A percentile compares a stretch with the other conserved stretches of the same genome.
phyloP scores from a whole-genome alignment of 2,113 vertebrate genomes.

The Hydrochoerus hydrochaeris region DNA sequence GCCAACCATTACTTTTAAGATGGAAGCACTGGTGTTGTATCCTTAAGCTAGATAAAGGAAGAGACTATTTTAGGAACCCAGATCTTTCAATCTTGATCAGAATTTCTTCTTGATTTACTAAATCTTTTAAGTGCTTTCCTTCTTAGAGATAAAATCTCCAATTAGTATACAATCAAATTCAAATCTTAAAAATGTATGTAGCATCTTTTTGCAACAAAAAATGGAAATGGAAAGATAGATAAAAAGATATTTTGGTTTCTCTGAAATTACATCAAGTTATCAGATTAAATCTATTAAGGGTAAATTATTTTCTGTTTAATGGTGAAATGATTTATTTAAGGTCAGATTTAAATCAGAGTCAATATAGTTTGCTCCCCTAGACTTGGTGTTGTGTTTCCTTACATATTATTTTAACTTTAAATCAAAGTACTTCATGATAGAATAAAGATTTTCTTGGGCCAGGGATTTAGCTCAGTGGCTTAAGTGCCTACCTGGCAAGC shows the following conservation, averaged over 20 bases:
- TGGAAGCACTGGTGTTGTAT: not conserved
- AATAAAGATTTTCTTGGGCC: not conserved
- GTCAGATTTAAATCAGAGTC: constrained; percentile 51
- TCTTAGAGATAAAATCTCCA: not conserved
- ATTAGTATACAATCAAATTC: not conserved
- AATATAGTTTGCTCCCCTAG: not conserved
- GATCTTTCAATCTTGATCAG: not conserved
- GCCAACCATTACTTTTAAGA: not conserved
- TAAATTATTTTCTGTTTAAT: not conserved
- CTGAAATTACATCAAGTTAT: constrained; percentile 20
- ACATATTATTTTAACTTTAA: constrained; percentile 17
- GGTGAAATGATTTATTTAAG: constrained; percentile 45
- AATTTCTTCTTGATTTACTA: not conserved
- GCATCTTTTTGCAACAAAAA: not conserved
- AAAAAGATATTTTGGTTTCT: constrained; percentile 18
- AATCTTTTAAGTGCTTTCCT: constrained; percentile 14
- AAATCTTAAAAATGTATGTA: not conserved
- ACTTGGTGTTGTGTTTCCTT: not conserved
- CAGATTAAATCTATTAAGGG: constrained; percentile 41
- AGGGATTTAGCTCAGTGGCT: too few relatives aligned
- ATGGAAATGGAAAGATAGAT: not conserved
- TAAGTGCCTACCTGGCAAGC: too few relatives aligned
- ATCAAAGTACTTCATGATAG: not conserved
- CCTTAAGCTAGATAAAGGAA: not conserved
- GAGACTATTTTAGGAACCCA: not conserved